Percentiles rank a stretch among this genome's conserved stretches.
Evolutionary conservation across 2,888 invertebrate genomes (phyloP).

Genomic region (Noctua janthina): DNA sequence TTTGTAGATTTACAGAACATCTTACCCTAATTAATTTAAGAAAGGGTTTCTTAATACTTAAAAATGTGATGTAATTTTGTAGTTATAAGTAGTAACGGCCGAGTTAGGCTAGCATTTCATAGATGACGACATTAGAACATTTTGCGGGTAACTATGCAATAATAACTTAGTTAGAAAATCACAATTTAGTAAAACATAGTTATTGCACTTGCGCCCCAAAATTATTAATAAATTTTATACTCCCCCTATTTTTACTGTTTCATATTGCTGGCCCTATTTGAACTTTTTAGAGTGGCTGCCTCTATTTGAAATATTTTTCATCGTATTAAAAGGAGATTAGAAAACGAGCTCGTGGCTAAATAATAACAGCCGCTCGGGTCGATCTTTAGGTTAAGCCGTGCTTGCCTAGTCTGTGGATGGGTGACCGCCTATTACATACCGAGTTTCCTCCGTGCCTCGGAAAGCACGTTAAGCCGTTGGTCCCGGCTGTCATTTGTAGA

Average conservation of each 20-base stretch:
- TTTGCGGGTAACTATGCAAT: conserved; percentile 77
- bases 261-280: conserved; percentile 4
- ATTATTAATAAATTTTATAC: conserved; percentile 5
- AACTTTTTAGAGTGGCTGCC: neutral
- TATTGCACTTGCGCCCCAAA: conserved; percentile 59
- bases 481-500: too few species aligned
- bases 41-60: conserved; percentile 75
- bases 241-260: neutral
- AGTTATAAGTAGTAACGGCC: conserved; percentile 73
- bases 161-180: conserved; percentile 60
- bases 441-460: too few species aligned
- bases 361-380: too few species aligned
- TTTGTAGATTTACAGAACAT: conserved; percentile 36
- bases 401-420: too few species aligned
- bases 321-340: neutral
- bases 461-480: too few species aligned
- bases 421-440: too few species aligned
- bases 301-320: neutral
- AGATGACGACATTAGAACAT: conserved; percentile 57
- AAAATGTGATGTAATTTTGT: conserved; percentile 79
- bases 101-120: conserved; percentile 72
- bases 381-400: too few species aligned
- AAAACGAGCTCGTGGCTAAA: neutral
- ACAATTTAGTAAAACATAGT: conserved; percentile 57
- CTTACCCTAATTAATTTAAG: conserved; percentile 23